These are phyloP conservation scores for Ormyrus pomaceus DNA, from an alignment of 2,888 invertebrate species.

Conservation along the genomic window DNA sequence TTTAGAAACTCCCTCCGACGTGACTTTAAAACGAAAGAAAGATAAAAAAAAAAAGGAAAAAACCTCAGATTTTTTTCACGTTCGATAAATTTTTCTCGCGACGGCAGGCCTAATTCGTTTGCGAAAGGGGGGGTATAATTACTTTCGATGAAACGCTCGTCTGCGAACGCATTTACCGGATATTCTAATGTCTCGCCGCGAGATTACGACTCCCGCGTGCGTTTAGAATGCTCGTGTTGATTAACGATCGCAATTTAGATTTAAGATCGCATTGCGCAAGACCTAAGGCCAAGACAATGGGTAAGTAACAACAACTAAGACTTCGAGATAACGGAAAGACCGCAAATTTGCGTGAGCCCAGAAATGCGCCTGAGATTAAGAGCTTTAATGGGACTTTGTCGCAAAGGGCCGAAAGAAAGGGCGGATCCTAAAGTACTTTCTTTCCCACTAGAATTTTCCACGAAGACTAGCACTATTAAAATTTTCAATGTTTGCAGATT, in stretches of 20 bases:
- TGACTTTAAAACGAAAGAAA: too few relatives aligned
- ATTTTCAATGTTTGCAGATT: too few relatives aligned
- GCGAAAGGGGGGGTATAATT: too few relatives aligned
- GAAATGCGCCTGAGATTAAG: constrained; percentile 60
- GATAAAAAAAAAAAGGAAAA: too few relatives aligned
- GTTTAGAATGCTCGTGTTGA: constrained; percentile 58
- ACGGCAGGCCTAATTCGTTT: too few relatives aligned
- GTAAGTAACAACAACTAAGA: constrained; percentile 68
- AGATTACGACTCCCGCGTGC: constrained; percentile 21
- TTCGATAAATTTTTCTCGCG: too few relatives aligned
- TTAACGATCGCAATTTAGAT: constrained; percentile 74
- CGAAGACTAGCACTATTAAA: too few relatives aligned
- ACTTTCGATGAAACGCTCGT: too few relatives aligned
- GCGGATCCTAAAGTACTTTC: neutral
- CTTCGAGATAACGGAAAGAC: constrained; percentile 66
- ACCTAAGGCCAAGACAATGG: constrained; percentile 68
- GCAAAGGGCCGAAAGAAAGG: neutral
- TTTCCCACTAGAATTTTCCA: neutral
- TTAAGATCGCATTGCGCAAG: constrained; percentile 69
- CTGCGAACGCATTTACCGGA: neutral
- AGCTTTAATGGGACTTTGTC: constrained; percentile 58
- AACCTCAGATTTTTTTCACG: too few relatives aligned
- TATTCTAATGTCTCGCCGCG: constrained; percentile 33
- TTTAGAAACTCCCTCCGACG: too few relatives aligned
- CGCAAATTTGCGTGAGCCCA: constrained; percentile 59